These are phyloP conservation scores for Centruroides sculpturatus DNA, from an alignment of 1,140 invertebrate species.

Conservation along the genomic window DNA sequence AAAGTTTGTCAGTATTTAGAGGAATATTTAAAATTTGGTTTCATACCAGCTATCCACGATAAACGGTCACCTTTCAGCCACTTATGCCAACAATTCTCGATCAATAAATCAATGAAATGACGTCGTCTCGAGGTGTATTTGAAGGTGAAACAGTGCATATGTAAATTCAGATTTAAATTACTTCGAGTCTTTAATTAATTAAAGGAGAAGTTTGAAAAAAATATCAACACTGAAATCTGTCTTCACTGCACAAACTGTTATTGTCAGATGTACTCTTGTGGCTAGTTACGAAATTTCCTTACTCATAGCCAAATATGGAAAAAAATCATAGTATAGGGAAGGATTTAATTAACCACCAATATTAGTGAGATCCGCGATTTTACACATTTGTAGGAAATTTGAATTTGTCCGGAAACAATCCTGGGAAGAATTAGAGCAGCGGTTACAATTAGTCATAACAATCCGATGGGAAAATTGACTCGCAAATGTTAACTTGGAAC, in stretches of 20 bases:
- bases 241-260: conserved; percentile 1
- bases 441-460: too few species aligned
- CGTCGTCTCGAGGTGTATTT: conserved; percentile 5
- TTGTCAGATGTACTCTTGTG: background rate
- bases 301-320: background rate
- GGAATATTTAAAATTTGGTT: conserved; percentile 7
- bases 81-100: too few species aligned
- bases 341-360: too few species aligned
- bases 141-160: conserved; percentile 4
- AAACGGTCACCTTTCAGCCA: background rate
- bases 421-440: too few species aligned
- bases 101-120: conserved; percentile 8
- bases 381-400: too few species aligned
- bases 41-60: conserved; percentile 8
- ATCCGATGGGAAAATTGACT: too few species aligned
- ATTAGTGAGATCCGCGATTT: too few species aligned
- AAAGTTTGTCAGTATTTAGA: background rate
- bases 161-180: conserved; percentile 6
- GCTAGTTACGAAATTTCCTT: conserved; percentile 6
- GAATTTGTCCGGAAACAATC: too few species aligned
- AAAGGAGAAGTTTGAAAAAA: conserved; percentile 1
- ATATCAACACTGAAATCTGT: background rate
- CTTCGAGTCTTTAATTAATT: background rate
- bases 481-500: too few species aligned
- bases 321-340: too few species aligned